Evolutionary conservation across 1,140 invertebrate species (phyloP).

Genomic region (Himalopsyche phryganea): DNA sequence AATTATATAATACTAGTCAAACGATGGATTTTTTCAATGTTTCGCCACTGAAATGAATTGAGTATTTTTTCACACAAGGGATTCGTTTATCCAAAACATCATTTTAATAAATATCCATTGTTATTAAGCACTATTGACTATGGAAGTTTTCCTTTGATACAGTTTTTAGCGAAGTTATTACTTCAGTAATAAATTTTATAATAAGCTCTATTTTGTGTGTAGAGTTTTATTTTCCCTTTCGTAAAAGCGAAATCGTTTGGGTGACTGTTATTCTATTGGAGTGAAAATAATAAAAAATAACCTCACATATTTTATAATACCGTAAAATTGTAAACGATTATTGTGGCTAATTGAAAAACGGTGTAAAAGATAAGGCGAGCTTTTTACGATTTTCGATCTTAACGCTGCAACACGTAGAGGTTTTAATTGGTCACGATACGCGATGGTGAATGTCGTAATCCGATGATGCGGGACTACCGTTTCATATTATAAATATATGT

Average conservation of each 20-base stretch:
- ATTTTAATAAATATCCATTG: too few relatives aligned
- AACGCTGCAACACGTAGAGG: not conserved
- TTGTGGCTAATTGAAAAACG: conserved; percentile 29
- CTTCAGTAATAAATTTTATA: too few relatives aligned
- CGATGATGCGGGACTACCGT: conserved; percentile 27
- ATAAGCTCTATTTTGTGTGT: not conserved
- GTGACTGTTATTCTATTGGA: conserved; percentile 8
- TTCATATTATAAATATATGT: conserved; percentile 17
- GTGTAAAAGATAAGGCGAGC: conserved; percentile 19
- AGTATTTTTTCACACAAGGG: too few relatives aligned
- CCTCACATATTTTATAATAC: conserved; percentile 26
- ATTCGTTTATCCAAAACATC: too few relatives aligned
- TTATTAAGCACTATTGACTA: too few relatives aligned
- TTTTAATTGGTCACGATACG: not conserved
- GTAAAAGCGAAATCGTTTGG: not conserved
- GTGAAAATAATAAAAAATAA: conserved; percentile 7
- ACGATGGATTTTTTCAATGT: too few relatives aligned
- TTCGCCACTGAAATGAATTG: too few relatives aligned
- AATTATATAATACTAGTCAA: too few relatives aligned
- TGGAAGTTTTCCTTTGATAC: too few relatives aligned
- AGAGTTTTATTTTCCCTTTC: not conserved
- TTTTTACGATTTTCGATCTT: conserved; percentile 15
- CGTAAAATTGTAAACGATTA: conserved; percentile 34
- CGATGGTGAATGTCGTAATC: conserved; percentile 6
- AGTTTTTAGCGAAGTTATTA: too few relatives aligned